Evolutionary conservation across 2,113 vertebrate species (phyloP).

Genomic region (Elgaria multicarinata): DNA sequence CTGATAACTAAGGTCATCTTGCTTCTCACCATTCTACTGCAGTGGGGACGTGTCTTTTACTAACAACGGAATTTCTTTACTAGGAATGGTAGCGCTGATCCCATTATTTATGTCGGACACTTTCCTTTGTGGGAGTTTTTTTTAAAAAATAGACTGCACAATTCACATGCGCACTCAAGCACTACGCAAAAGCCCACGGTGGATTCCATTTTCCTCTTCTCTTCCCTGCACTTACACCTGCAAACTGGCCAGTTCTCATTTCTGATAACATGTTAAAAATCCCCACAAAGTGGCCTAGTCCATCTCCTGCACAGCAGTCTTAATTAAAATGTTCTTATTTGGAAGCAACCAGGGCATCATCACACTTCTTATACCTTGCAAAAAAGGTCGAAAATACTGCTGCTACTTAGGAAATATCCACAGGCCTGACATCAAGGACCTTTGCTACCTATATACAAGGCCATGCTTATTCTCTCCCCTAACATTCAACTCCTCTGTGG

Average conservation of each 20-base stretch:
- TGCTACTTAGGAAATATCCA: neutral
- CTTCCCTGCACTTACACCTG: neutral
- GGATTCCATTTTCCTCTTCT: too few relatives aligned
- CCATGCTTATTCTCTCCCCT: neutral
- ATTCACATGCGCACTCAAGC: too few relatives aligned
- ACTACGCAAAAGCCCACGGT: neutral
- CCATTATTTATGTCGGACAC: neutral
- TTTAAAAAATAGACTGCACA: neutral
- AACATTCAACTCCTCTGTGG: neutral
- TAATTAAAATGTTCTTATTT: neutral
- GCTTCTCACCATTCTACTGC: neutral
- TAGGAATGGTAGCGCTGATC: neutral
- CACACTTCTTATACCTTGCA: neutral
- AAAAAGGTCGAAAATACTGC: neutral
- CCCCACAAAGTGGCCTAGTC: neutral
- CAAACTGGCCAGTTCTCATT: neutral
- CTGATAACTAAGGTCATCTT: neutral
- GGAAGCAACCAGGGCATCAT: neutral
- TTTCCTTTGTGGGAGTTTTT: neutral
- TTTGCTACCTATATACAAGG: neutral
- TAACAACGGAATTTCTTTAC: neutral
- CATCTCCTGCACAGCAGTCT: neutral
- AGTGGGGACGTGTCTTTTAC: neutral
- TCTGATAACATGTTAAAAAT: neutral
- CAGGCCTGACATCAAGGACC: neutral